These are phyloP conservation scores for Antennarius maculatus DNA, from an alignment of 2,797 vertebrate genomes.

Conservation along the genomic window DNA sequence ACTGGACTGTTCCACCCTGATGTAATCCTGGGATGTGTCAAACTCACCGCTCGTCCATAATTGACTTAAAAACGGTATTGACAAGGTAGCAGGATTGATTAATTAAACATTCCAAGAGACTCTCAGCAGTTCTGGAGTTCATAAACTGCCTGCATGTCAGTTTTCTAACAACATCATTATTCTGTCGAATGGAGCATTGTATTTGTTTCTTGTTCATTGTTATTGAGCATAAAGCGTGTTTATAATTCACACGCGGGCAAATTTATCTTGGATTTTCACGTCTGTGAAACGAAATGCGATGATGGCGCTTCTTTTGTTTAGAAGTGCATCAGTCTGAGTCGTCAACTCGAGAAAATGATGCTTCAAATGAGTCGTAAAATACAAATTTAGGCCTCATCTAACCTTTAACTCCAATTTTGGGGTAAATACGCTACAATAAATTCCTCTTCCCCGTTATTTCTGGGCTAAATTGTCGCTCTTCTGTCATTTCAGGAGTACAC, in stretches of 20 bases:
- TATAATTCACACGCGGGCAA: no score
- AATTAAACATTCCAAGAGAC: constrained; percentile 34
- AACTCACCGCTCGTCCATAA: constrained; percentile 35
- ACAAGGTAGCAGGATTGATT: constrained; percentile 39
- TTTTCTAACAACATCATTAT: constrained; percentile 19
- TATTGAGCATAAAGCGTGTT: neutral
- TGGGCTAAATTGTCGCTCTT: neutral
- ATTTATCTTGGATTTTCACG: constrained; percentile 28
- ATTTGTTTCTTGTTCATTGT: constrained; percentile 12
- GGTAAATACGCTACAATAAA: constrained; percentile 8
- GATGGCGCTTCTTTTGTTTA: neutral
- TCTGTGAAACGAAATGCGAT: no score
- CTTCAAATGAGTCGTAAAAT: neutral
- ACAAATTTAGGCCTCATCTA: neutral
- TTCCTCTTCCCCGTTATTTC: neutral
- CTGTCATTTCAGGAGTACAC: constrained; percentile 87
- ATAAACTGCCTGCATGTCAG: constrained; percentile 27
- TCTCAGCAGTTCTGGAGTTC: constrained; percentile 13
- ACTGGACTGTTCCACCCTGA: constrained; percentile 39
- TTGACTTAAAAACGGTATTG: constrained; percentile 38
- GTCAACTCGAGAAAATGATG: neutral
- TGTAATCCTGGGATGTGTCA: constrained; percentile 5
- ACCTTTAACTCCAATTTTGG: constrained; percentile 5
- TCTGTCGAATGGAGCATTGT: constrained; percentile 16
- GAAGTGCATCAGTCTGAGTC: neutral